Conservation (phyloP, 2,888 invertebrate genomes). For the Cephus rjabovi region DNA sequence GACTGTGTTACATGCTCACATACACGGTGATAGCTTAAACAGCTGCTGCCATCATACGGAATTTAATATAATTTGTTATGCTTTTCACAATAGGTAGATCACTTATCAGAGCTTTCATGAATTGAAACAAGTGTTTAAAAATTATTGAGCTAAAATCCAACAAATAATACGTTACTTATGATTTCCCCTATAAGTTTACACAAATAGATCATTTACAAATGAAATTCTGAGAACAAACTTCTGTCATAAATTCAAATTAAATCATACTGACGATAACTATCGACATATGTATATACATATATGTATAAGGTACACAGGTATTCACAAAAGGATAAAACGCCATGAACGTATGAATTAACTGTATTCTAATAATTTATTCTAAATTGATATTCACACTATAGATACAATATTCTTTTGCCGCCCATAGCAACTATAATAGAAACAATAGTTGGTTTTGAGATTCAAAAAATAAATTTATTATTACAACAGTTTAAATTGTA, state of each 20-base stretch:
- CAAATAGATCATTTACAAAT: neutral
- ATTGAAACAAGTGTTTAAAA: neutral
- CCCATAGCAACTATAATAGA: constrained; percentile 30
- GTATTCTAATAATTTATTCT: constrained; percentile 42
- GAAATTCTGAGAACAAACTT: neutral
- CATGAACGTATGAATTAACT: constrained; percentile 25
- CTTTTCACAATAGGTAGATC: too few relatives aligned
- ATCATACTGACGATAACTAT: neutral
- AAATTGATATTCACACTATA: constrained; percentile 55
- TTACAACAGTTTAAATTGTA: neutral
- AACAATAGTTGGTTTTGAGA: constrained; percentile 33
- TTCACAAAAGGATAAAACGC: neutral
- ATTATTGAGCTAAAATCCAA: too few relatives aligned
- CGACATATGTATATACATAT: neutral
- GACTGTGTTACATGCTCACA: too few relatives aligned
- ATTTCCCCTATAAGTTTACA: too few relatives aligned
- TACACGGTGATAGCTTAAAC: too few relatives aligned
- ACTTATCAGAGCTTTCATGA: too few relatives aligned
- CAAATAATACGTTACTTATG: too few relatives aligned
- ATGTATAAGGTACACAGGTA: neutral
- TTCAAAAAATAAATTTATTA: constrained; percentile 34
- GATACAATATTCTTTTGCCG: constrained; percentile 38
- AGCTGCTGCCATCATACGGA: too few relatives aligned
- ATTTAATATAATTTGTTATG: too few relatives aligned
- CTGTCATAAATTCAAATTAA: neutral